Base-by-base conservation (phyloP, 2,888 invertebrate species). In the Lymantria monacha region DNA sequence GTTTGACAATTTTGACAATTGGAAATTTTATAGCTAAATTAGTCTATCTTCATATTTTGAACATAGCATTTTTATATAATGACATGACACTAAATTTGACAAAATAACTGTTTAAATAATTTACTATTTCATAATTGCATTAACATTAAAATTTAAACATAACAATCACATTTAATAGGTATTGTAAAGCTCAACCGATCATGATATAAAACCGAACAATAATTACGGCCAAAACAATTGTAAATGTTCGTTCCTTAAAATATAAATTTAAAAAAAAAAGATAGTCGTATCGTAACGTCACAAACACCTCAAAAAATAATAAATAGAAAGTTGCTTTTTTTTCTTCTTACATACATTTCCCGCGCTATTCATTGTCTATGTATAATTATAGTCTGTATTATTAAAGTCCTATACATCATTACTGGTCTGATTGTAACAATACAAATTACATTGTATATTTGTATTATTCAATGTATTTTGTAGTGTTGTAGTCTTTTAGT, bases 241-340 rank as follows among this genome's bases (percentile, higher is more conserved):
- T 33, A 8, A 10, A 33, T 10, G 9, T 33, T 33, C 33, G 33
- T 33, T 33, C 7, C 33, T 10, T 33, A 10, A n/a, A 22, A 41
- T 41, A 14, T 12, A 41, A 14, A 14, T 33, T 33, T 41, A 14
- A 41, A 22, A 38, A 8, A 41, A 41, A n/a, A n/a, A n/a, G n/a
- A 14, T 41, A 41, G 14, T 41, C 41, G 49, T 55, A 57, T 62
- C 53, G 46, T 49, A 66, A 59, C 62, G 52, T 49, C 12, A 42
- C 31, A 33, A 22, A 41, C 12, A 42, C 42, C 44, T 5, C 22
- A 3, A 2, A 22, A 22, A 22, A 22, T 22, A 22, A 22, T 41
- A 50, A 50, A 47, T 49, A 11, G 7, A 55, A 45, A 54, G 15
- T 41, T 41, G 41, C 7, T 41, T 51, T 52, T 53, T 59, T 44